A percentile compares a stretch with the other conserved stretches of the same genome.
Conservation (phyloP, 1,140 invertebrate genomes). For the Ganaspis sp. region DNA sequence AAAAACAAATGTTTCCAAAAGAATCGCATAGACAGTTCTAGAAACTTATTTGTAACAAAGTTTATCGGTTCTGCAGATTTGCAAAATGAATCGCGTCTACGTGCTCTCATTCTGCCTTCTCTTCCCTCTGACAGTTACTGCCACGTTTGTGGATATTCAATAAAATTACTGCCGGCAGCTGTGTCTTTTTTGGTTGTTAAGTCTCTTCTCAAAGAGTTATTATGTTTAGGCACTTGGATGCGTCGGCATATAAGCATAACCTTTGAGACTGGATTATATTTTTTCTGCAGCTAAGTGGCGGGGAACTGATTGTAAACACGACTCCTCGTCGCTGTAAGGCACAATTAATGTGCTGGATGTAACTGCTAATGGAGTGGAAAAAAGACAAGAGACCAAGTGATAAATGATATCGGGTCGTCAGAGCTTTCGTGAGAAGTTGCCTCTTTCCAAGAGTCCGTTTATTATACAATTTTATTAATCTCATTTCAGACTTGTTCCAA, state of each 20-base stretch:
- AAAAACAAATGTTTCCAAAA: not conserved
- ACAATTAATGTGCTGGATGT: conserved; percentile 71
- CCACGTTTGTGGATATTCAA: conserved; percentile 65
- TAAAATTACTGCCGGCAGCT: conserved; percentile 72
- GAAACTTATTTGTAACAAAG: not conserved
- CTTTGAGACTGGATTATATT: conserved; percentile 38
- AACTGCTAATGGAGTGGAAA: conserved; percentile 70
- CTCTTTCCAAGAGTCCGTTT: not conserved
- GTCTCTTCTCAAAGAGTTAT: conserved; percentile 55
- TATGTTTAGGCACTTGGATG: conserved; percentile 55
- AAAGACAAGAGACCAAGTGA: conserved; percentile 67
- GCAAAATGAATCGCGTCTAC: conserved; percentile 58
- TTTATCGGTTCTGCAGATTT: conserved; percentile 50
- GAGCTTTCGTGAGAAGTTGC: conserved; percentile 33
- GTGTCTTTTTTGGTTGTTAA: conserved; percentile 56
- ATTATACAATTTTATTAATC: not conserved
- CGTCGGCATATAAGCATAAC: conserved; percentile 45
- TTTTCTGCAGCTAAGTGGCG: conserved; percentile 60
- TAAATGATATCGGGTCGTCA: conserved; percentile 60
- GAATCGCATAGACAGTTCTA: not conserved
- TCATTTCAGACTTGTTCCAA: too few species aligned
- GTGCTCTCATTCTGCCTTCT: conserved; percentile 57
- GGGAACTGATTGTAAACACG: conserved; percentile 72
- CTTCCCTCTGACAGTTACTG: conserved; percentile 65
- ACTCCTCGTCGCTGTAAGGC: conserved; percentile 61